Evolutionary conservation across 1,140 invertebrate species (phyloP), one percentile per base, ranked within the genome.

Genomic region (Ceratina calcarata): DNA sequence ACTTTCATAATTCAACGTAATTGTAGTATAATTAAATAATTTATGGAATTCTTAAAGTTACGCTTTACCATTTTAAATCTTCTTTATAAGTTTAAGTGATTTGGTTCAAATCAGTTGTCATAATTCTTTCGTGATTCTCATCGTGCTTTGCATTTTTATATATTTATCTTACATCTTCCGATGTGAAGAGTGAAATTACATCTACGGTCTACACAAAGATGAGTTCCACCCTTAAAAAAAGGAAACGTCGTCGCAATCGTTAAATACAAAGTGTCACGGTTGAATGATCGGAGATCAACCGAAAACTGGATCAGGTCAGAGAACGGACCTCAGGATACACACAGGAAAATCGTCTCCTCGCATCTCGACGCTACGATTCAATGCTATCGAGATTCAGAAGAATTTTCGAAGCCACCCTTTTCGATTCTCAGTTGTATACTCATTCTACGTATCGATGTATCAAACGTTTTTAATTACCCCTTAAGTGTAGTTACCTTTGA

Each of bases 191-290:
- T 22, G 32, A 72, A 72, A 27, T 62, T 32, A 62, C 70, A 51
- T 62, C 45, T 62, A 62, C 22, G 18, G 24, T 51, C 45, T 62
- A 62, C 22, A 27, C 12, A 22, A 72, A 73, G 58, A 62, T 51
- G 45, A 64, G 24, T 32, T 64, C 3, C 24, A 20, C 1, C 15
- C 16, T 53, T 64, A 20, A 6, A 53, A 73, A 73, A 64, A 64
- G 18, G 22, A 37, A 53, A 64, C 18, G 24, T 61, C 22, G 1
- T n/a, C 22, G 32, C 68, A 22, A 24, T 72, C 24, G 24, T 37
- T 55, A 64, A 53, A 73, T 73, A 53, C 45, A 74, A 61, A 72
- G 22, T 72, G 16, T 72, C 37, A 51, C 18, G 7, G 7, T 62
- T 18, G 22, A 53, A 20, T 15, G 18, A 62, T 27, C 16, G 3